phyloP scores from a whole-genome alignment of 2,888 invertebrate species.

The Euphydryas editha region DNA sequence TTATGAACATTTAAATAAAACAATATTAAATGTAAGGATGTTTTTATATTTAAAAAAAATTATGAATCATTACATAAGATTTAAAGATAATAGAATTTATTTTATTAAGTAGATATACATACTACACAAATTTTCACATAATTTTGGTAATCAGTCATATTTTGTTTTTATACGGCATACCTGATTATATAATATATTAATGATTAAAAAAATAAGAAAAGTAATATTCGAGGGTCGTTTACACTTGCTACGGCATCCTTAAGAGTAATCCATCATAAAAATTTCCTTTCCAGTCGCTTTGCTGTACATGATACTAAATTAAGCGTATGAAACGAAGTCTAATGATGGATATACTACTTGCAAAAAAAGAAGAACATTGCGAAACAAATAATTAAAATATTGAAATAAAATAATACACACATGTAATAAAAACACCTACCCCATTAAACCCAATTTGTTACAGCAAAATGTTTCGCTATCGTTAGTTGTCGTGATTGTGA shows the following conservation, averaged over 20 bases:
- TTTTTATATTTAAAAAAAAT: neutral
- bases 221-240: slow-evolving; percentile 46
- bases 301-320: slow-evolving; percentile 41
- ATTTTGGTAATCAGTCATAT: too few relatives aligned
- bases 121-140: too few relatives aligned
- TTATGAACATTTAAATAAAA: slow-evolving; percentile 19
- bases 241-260: slow-evolving; percentile 43
- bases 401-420: slow-evolving; percentile 23
- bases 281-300: slow-evolving; percentile 41
- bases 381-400: slow-evolving; percentile 34
- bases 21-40: slow-evolving; percentile 5
- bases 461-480: too few relatives aligned
- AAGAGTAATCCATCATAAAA: slow-evolving; percentile 48
- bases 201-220: too few relatives aligned
- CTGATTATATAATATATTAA: too few relatives aligned
- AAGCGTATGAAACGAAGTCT: slow-evolving; percentile 42
- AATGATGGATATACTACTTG: slow-evolving; percentile 36
- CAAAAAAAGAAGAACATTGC: slow-evolving; percentile 32
- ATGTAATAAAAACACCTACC: neutral
- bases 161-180: too few relatives aligned
- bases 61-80: too few relatives aligned
- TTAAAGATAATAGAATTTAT: too few relatives aligned
- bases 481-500: too few relatives aligned
- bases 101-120: too few relatives aligned
- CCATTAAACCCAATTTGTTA: too few relatives aligned